Percentiles rank a stretch among this genome's conserved stretches.
phyloP scores from a whole-genome alignment of 1,140 invertebrate species.

The Procambarus clarkii region DNA sequence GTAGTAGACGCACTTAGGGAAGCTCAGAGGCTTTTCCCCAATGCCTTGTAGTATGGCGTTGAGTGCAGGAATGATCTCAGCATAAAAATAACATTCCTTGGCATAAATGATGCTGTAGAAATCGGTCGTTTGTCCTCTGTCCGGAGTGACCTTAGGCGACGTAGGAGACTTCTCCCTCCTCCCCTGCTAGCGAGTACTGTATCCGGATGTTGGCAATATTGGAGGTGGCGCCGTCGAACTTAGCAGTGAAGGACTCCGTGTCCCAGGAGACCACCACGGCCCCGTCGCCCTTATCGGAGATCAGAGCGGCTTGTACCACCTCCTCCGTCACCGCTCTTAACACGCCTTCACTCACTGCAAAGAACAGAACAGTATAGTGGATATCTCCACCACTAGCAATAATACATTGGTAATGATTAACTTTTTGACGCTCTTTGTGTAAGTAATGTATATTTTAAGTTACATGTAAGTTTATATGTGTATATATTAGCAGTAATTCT shows the following conservation, averaged over 20 bases:
- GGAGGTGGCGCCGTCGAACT: conserved; percentile 30
- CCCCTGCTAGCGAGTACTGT: conserved; percentile 15
- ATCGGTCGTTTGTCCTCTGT: background rate
- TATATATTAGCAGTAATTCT: background rate
- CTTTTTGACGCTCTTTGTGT: background rate
- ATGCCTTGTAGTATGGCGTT: background rate
- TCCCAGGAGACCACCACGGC: conserved; percentile 17
- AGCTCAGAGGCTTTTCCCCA: background rate
- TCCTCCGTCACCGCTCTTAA: background rate
- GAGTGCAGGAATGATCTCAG: conserved; percentile 35
- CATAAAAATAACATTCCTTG: conserved; percentile 22
- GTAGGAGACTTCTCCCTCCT: background rate
- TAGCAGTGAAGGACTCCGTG: conserved; percentile 3
- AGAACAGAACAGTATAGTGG: background rate
- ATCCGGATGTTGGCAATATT: conserved; percentile 16
- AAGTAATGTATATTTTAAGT: background rate
- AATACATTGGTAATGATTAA: background rate
- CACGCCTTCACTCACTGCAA: background rate
- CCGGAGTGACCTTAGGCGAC: background rate
- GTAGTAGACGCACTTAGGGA: conserved; percentile 26
- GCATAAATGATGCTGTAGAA: conserved; percentile 12
- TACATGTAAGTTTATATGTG: background rate
- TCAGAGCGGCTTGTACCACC: conserved; percentile 1
- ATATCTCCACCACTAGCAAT: background rate
- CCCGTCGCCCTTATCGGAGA: conserved; percentile 10